These are phyloP conservation scores for Smutsia temminckii DNA, from an alignment of 2,797 vertebrate genomes.

Conservation along the genomic window DNA sequence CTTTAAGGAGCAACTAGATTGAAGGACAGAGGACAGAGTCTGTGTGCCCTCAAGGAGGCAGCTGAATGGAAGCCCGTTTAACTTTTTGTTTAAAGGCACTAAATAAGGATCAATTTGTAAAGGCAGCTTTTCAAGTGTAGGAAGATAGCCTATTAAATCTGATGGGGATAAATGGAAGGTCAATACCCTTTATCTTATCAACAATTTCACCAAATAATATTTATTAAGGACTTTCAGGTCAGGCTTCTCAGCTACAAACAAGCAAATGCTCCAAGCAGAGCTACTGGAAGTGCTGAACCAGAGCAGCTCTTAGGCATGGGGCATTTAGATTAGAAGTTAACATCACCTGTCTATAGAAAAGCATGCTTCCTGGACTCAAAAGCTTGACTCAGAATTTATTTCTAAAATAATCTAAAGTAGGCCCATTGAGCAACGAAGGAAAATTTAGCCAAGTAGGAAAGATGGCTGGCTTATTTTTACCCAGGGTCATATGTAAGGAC, in stretches of 20 bases:
- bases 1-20: slow-evolving; percentile 46
- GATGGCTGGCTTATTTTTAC: not conserved
- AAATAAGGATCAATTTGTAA: slow-evolving; percentile 61
- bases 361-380: not conserved
- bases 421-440: slow-evolving; percentile 20
- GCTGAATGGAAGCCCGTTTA: slow-evolving; percentile 48
- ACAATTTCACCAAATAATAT: slow-evolving; percentile 63
- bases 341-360: not conserved
- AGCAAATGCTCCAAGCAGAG: not conserved
- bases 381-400: not conserved
- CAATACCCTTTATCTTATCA: slow-evolving; percentile 55
- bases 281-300: not conserved
- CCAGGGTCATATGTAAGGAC: not conserved
- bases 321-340: not conserved
- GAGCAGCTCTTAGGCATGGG: not conserved
- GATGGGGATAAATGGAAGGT: slow-evolving; percentile 29
- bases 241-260: slow-evolving; percentile 41
- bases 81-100: slow-evolving; percentile 66
- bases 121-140: slow-evolving; percentile 48
- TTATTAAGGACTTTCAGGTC: slow-evolving; percentile 45
- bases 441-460: slow-evolving; percentile 10
- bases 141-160: slow-evolving; percentile 53
- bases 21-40: slow-evolving; percentile 50
- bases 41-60: not conserved
- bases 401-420: slow-evolving; percentile 43